Percentiles rank a stretch among this genome's conserved stretches.
phyloP scores from a whole-genome alignment of 1,140 invertebrate species.

The Pseudomyrmex concolor region DNA sequence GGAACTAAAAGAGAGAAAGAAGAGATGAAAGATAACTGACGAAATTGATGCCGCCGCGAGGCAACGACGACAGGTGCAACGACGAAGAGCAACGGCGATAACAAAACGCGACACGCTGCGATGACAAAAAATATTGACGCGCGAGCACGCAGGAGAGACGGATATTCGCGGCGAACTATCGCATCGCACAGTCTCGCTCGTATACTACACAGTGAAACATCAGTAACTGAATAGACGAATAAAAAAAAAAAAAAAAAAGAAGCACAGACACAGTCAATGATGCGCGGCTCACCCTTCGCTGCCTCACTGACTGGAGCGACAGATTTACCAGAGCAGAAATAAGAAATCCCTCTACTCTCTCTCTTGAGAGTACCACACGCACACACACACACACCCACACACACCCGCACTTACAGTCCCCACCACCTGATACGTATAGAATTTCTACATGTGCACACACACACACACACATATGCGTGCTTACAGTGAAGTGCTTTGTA shows the following conservation, averaged over 20 bases:
- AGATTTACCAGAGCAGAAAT: slow-evolving; percentile 85
- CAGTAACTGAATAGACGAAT: slow-evolving; percentile 58
- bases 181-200: slow-evolving; percentile 21
- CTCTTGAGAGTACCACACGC: slow-evolving; percentile 55
- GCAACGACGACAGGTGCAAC: background rate
- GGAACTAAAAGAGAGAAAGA: too few species aligned
- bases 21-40: too few species aligned
- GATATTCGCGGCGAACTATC: slow-evolving; percentile 35
- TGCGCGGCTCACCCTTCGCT: slow-evolving; percentile 82
- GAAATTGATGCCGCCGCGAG: too few species aligned
- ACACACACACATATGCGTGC: background rate
- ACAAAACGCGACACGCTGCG: background rate
- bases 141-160: background rate
- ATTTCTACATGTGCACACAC: background rate
- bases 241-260: slow-evolving; percentile 56
- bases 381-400: too few species aligned
- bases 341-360: slow-evolving; percentile 81
- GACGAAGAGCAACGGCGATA: background rate
- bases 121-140: background rate
- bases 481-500: slow-evolving; percentile 6
- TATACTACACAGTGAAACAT: background rate
- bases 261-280: slow-evolving; percentile 78
- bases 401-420: slow-evolving; percentile 43
- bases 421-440: slow-evolving; percentile 6
- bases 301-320: slow-evolving; percentile 84